phyloP scores from a whole-genome alignment of 2,797 vertebrate genomes.

The Geotria australis region DNA sequence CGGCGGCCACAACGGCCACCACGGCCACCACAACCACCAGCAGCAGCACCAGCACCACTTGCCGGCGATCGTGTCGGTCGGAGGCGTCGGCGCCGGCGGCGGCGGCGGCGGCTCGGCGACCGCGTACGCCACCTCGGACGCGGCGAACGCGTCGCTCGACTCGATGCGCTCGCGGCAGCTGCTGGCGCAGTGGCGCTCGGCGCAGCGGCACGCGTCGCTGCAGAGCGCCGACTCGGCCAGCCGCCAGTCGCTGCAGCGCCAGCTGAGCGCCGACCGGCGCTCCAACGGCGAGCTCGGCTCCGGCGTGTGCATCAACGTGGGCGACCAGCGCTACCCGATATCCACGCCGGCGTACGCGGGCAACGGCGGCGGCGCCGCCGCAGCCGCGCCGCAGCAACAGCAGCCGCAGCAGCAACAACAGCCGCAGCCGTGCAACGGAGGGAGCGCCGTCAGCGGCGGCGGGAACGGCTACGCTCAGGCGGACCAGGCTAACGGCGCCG shows the following conservation, averaged over 20 bases:
- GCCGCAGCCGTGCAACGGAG: not conserved
- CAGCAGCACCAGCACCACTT: too few relatives aligned
- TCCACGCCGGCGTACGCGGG: slow-evolving; percentile 19
- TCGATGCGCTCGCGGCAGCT: slow-evolving; percentile 75
- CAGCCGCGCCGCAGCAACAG: slow-evolving; percentile 22
- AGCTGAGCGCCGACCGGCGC: slow-evolving; percentile 48
- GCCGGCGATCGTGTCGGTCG: too few relatives aligned
- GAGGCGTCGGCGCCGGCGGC: too few relatives aligned
- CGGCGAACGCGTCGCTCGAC: slow-evolving; percentile 58
- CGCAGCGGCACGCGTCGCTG: slow-evolving; percentile 48
- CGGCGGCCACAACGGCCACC: slow-evolving; percentile 21
- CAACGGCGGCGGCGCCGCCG: slow-evolving; percentile 34
- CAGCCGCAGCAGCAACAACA: slow-evolving; percentile 6
- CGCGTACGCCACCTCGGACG: not conserved
- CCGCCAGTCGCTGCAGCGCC: slow-evolving; percentile 40
- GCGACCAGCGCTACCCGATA: not conserved
- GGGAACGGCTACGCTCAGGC: too few relatives aligned
- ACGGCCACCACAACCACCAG: not conserved
- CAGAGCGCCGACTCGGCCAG: slow-evolving; percentile 41
- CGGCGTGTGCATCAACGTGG: not conserved
- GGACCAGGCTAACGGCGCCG: slow-evolving; percentile 23
- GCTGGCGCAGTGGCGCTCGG: slow-evolving; percentile 85
- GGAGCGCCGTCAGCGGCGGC: slow-evolving; percentile 26
- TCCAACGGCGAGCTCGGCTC: slow-evolving; percentile 32
- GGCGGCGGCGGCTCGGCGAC: too few relatives aligned